Percentiles rank a stretch among this genome's conserved stretches.
phyloP scores from a whole-genome alignment of 2,888 invertebrate genomes.

The Notocelia uddmanniana region DNA sequence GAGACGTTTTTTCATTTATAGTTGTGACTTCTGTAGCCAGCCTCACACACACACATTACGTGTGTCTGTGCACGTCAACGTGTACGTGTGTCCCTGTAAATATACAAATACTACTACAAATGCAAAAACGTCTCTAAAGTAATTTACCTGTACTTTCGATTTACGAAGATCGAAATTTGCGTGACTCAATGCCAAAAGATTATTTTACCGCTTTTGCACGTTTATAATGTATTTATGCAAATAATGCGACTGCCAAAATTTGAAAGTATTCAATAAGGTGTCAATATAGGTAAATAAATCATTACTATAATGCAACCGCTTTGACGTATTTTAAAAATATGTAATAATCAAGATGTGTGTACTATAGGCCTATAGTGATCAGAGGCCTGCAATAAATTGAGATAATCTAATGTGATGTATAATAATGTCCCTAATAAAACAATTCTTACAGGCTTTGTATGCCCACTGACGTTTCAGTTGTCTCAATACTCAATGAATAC shows the following conservation, averaged over 20 bases:
- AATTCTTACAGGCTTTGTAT: slow-evolving; percentile 1
- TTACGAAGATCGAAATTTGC: not conserved
- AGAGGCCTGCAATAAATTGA: slow-evolving; percentile 19
- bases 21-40: too few relatives aligned
- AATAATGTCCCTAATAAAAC: slow-evolving; percentile 2
- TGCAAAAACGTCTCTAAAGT: too few relatives aligned
- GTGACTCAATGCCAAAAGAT: not conserved
- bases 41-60: too few relatives aligned
- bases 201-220: not conserved
- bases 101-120: too few relatives aligned
- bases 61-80: too few relatives aligned
- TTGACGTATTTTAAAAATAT: slow-evolving; percentile 10
- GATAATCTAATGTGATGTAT: slow-evolving; percentile 24
- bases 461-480: slow-evolving; percentile 29
- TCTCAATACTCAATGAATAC: slow-evolving; percentile 60
- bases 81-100: too few relatives aligned
- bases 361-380: slow-evolving; percentile 14
- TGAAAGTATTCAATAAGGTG: slow-evolving; percentile 72
- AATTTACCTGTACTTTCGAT: too few relatives aligned
- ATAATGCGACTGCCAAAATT: slow-evolving; percentile 78
- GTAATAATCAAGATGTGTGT: not conserved
- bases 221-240: slow-evolving; percentile 37
- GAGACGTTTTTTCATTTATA: too few relatives aligned
- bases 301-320: slow-evolving; percentile 54
- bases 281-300: slow-evolving; percentile 58